A percentile compares a stretch with the other conserved stretches of the same genome.
Conservation (phyloP, 1,140 invertebrate species). For the Hetaerina americana region DNA sequence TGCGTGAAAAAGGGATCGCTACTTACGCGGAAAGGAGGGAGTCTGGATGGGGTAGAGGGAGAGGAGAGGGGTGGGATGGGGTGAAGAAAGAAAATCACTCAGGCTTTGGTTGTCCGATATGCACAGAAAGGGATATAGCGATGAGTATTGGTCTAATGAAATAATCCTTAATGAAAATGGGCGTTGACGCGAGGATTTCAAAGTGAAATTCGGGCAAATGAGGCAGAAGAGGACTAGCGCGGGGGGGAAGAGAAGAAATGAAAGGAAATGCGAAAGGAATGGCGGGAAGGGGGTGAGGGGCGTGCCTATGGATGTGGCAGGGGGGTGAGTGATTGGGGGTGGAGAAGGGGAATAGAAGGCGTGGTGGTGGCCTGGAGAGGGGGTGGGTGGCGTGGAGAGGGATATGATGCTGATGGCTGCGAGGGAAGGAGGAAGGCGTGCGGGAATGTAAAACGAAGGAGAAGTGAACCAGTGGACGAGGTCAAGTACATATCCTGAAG, state of each 20-base stretch:
- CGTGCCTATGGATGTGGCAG: neutral
- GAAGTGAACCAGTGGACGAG: no score
- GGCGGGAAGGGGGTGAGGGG: neutral
- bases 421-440: no score
- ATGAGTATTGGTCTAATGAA: neutral
- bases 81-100: no score
- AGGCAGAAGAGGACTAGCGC: neutral
- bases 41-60: neutral
- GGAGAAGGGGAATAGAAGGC: neutral
- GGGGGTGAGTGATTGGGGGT: neutral
- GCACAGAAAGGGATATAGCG: no score
- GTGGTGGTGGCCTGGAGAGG: neutral
- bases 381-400: neutral
- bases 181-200: neutral
- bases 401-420: no score
- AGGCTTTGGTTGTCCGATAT: no score
- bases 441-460: no score
- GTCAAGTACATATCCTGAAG: no score
- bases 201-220: no score
- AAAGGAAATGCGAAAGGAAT: neutral
- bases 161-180: neutral
- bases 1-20: no score
- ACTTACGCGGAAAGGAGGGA: neutral
- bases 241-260: neutral
- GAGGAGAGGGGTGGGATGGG: neutral